A percentile compares a stretch with the other conserved stretches of the same genome.
phyloP scores from a whole-genome alignment of 2,113 vertebrate species.

The Oncorhynchus gorbuscha region DNA sequence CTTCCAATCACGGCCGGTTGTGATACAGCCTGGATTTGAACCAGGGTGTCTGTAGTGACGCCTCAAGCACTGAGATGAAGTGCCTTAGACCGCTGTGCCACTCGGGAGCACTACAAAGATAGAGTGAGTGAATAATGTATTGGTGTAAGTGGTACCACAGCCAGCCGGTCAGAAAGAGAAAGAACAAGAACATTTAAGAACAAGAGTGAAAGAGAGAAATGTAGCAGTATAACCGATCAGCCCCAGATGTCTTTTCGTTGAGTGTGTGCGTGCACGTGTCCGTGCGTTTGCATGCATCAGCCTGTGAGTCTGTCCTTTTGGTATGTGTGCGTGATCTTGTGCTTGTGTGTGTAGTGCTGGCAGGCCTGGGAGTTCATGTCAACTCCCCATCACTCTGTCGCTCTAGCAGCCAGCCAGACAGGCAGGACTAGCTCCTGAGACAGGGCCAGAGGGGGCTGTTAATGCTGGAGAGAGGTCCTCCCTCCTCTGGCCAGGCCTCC shows the following conservation, averaged over 20 bases:
- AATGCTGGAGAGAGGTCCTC: constrained; percentile 36
- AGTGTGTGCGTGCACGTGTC: constrained; percentile 13
- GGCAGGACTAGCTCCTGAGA: constrained; percentile 28
- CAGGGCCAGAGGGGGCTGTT: constrained; percentile 33
- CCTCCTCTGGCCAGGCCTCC: constrained; percentile 10
- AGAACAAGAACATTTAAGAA: constrained; percentile 30
- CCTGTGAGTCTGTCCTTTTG: constrained; percentile 40
- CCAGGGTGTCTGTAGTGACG: too few relatives aligned
- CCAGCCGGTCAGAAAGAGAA: constrained; percentile 22
- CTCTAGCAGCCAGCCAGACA: constrained; percentile 28
- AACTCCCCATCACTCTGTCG: too few relatives aligned
- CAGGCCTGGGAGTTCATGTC: too few relatives aligned
- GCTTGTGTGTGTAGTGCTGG: constrained; percentile 14
- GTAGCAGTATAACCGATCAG: constrained; percentile 21
- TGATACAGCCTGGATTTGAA: too few relatives aligned
- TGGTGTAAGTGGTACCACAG: neutral
- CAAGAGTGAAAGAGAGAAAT: constrained; percentile 27
- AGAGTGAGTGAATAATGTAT: too few relatives aligned
- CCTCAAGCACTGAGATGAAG: too few relatives aligned
- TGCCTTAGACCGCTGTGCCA: too few relatives aligned
- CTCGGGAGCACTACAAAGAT: too few relatives aligned
- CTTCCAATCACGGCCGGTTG: too few relatives aligned
- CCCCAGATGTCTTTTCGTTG: constrained; percentile 49
- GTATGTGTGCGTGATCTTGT: neutral
- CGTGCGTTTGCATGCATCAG: neutral